phyloP scores from a whole-genome alignment of 1,140 invertebrate genomes.

The Nasonia vitripennis region DNA sequence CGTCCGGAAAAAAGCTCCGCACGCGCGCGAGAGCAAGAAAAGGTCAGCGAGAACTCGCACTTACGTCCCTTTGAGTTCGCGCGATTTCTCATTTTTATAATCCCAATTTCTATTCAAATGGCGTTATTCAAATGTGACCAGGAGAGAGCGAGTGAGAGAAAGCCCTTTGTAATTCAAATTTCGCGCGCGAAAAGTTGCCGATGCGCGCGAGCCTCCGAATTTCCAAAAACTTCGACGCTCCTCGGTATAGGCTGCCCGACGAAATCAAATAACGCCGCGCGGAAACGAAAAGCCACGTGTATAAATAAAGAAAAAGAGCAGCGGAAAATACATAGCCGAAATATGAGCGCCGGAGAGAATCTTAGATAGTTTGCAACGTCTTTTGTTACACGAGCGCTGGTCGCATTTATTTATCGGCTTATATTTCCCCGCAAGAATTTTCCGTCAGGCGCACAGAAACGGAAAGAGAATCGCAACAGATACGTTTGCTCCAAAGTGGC shows the following conservation, averaged over 20 bases:
- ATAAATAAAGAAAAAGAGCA: not conserved
- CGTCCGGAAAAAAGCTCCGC: not conserved
- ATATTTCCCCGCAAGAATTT: slow-evolving; percentile 10
- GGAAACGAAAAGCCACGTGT: too few relatives aligned
- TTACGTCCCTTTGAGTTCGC: not conserved
- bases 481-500: not conserved
- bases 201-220: slow-evolving; percentile 22
- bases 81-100: slow-evolving; percentile 51
- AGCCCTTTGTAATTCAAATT: slow-evolving; percentile 49
- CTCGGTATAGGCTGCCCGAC: not conserved
- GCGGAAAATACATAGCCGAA: slow-evolving; percentile 15
- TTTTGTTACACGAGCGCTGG: not conserved
- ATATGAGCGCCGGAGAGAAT: slow-evolving; percentile 12
- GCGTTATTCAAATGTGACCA: slow-evolving; percentile 46
- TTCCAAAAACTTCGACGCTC: slow-evolving; percentile 5
- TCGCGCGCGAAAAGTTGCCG: slow-evolving; percentile 16
- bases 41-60: not conserved
- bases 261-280: slow-evolving; percentile 31
- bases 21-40: not conserved
- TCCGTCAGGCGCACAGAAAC: not conserved
- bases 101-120: slow-evolving; percentile 52
- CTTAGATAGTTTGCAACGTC: slow-evolving; percentile 42
- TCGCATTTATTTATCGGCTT: slow-evolving; percentile 26
- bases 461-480: too few relatives aligned
- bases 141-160: not conserved